A percentile compares a stretch with the other conserved stretches of the same genome.
Evolutionary conservation across 2,113 vertebrate genomes (phyloP).

Genomic region (Tupaia tana): DNA sequence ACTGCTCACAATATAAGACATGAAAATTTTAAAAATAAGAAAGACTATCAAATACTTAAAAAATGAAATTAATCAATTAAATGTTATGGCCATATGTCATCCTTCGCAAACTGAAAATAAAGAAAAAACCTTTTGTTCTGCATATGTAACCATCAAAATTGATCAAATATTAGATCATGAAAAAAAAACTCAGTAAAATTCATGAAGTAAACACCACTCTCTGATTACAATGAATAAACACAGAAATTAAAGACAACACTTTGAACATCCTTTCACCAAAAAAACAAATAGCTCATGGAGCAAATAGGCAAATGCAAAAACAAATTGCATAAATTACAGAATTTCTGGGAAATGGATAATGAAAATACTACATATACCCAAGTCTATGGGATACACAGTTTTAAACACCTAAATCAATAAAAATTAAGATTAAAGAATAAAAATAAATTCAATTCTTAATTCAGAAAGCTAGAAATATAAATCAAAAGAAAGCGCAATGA

Average conservation of each 20-base stretch:
- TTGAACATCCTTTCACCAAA: background rate
- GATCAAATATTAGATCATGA: slow-evolving; percentile 20
- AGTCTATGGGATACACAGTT: background rate
- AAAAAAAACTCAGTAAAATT: slow-evolving; percentile 23
- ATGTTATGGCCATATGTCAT: background rate
- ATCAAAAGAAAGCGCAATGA: slow-evolving; percentile 1
- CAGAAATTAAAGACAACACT: slow-evolving; percentile 14
- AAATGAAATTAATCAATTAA: background rate
- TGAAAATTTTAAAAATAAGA: background rate
- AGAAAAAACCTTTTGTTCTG: background rate
- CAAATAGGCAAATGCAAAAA: background rate
- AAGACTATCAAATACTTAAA: background rate
- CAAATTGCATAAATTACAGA: slow-evolving; percentile 6
- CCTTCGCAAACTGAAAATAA: background rate
- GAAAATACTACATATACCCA: slow-evolving; percentile 1
- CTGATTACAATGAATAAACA: slow-evolving; percentile 10
- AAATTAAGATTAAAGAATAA: slow-evolving; percentile 28
- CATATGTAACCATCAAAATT: background rate
- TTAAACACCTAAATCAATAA: background rate
- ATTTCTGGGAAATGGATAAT: background rate
- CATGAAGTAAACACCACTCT: background rate
- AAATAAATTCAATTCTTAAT: slow-evolving; percentile 36
- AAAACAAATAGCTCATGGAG: background rate
- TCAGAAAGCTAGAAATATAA: slow-evolving; percentile 20
- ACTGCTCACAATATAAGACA: background rate